phyloP scores from a whole-genome alignment of 64 coral and sea anemone species.

The Exaiptasia diaphana region DNA sequence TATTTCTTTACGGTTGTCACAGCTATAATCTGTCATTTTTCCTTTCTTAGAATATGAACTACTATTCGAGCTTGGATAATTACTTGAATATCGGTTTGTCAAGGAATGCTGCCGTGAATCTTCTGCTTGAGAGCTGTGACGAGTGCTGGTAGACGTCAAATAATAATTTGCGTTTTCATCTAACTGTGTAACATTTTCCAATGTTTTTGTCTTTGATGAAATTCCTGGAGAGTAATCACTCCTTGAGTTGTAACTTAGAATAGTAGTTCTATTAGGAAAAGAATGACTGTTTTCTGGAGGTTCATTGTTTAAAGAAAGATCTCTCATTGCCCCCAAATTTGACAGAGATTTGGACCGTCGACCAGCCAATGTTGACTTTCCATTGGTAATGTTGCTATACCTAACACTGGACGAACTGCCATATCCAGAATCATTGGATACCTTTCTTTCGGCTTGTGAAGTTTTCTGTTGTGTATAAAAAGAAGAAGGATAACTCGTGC shows the following conservation, averaged over 20 bases:
- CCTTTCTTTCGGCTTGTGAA: not conserved
- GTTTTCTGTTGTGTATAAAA: too few species aligned
- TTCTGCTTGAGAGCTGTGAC: not conserved
- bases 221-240: not conserved
- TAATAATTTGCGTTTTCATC: not conserved
- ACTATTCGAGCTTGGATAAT: not conserved
- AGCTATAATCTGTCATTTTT: not conserved
- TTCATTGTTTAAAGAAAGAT: not conserved
- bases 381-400: not conserved
- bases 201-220: not conserved
- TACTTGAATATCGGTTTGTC: not conserved
- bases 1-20: not conserved
- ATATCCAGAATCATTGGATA: conserved; percentile 31
- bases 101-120: not conserved
- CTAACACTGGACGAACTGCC: conserved; percentile 4
- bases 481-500: too few species aligned
- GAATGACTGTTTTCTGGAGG: not conserved
- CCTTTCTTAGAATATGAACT: not conserved
- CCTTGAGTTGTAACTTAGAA: not conserved
- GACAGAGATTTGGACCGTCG: conserved; percentile 28
- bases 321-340: not conserved
- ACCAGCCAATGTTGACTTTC: not conserved
- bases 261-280: not conserved
- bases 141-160: not conserved
- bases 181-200: not conserved